Evolutionary conservation across 2,113 vertebrate genomes (phyloP).

Genomic region (Bagarius yarrelli): DNA sequence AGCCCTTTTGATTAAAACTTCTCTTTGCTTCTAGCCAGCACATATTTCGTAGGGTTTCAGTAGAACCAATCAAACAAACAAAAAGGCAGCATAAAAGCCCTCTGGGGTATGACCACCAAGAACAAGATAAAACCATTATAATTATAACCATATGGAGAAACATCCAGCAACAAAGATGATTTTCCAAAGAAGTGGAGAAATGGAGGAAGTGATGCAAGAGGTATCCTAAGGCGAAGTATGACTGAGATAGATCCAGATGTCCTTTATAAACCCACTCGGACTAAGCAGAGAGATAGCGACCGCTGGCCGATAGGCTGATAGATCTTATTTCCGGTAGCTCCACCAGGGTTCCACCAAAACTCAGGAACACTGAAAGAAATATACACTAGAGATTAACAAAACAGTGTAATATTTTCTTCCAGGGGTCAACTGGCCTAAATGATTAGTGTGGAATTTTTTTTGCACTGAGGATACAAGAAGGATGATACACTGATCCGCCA

Average conservation of each 20-base stretch:
- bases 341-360: conserved; percentile 22
- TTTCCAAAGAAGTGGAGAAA: neutral
- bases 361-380: conserved; percentile 21
- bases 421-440: neutral
- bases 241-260: neutral
- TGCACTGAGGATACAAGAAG: neutral
- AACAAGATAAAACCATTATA: neutral
- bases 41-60: conserved; percentile 1
- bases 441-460: too few species aligned
- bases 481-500: too few species aligned
- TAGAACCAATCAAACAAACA: neutral
- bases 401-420: neutral
- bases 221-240: neutral
- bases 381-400: neutral
- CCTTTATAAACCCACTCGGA: neutral
- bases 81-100: neutral
- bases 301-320: neutral
- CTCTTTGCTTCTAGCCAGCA: neutral
- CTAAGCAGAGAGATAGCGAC: neutral
- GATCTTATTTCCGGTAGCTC: conserved; percentile 22
- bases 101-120: neutral
- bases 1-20: neutral
- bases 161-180: neutral
- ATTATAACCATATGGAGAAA: neutral
- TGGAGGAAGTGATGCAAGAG: neutral